Percentiles rank a stretch among this genome's conserved stretches.
Conservation (phyloP, 2,113 vertebrate genomes). For the Scomber scombrus region DNA sequence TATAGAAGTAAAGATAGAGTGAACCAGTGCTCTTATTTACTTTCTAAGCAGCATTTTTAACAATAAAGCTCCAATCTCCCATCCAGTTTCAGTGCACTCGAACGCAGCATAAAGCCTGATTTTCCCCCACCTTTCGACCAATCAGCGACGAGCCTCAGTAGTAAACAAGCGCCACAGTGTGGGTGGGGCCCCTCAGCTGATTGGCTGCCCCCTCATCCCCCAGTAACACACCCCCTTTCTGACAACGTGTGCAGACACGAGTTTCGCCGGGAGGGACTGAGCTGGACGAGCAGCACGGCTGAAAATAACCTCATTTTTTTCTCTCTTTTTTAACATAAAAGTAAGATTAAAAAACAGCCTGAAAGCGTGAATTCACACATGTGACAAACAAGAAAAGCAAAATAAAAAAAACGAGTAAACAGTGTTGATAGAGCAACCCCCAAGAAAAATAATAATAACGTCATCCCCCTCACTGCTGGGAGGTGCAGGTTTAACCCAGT, state of each 20-base stretch:
- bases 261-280: constrained; percentile 73
- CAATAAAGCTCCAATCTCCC: background rate
- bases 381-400: no score
- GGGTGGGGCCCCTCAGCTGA: constrained; percentile 60
- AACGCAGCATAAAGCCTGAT: constrained; percentile 66
- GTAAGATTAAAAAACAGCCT: background rate
- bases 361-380: background rate
- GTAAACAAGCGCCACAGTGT: constrained; percentile 81
- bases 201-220: constrained; percentile 69
- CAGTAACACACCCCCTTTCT: constrained; percentile 74
- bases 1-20: background rate
- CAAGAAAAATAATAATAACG: constrained; percentile 15
- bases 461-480: background rate
- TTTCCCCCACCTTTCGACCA: constrained; percentile 59
- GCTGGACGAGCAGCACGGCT: background rate
- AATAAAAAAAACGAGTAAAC: background rate
- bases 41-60: background rate
- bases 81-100: background rate
- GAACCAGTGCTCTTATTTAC: background rate
- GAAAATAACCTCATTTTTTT: background rate
- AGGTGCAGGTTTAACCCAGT: background rate
- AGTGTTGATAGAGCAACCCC: background rate
- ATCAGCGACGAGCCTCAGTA: constrained; percentile 68
- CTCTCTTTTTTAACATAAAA: background rate
- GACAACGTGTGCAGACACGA: constrained; percentile 86